phyloP scores from a whole-genome alignment of 2,113 vertebrate species.

The Phyllostomus discolor region DNA sequence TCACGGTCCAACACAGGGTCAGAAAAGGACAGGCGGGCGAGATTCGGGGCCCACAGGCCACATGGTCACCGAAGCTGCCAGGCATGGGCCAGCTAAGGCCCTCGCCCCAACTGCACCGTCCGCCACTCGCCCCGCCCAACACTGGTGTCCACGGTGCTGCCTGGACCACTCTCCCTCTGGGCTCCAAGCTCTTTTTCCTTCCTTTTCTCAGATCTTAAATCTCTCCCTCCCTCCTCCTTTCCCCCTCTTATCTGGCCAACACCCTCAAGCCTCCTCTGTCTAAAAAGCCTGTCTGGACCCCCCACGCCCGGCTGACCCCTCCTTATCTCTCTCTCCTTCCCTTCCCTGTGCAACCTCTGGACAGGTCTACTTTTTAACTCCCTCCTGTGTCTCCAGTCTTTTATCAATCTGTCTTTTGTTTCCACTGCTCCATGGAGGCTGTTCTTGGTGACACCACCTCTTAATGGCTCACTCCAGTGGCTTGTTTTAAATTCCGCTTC shows the following conservation, averaged over 20 bases:
- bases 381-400: neutral
- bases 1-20: neutral
- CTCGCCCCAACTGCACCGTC: neutral
- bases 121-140: neutral
- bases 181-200: neutral
- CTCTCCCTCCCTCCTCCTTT: neutral
- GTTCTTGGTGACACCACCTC: neutral
- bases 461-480: neutral
- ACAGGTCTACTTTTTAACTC: neutral
- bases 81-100: neutral
- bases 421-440: neutral
- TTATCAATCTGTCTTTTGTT: neutral
- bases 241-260: neutral
- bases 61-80: neutral
- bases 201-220: neutral
- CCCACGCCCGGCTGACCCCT: neutral
- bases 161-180: neutral
- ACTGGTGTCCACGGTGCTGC: fast-evolving
- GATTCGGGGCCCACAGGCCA: neutral
- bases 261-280: neutral
- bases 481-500: neutral
- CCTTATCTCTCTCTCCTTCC: neutral
- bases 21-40: neutral
- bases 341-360: neutral
- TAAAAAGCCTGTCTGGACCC: neutral